Evolutionary conservation across 1,140 invertebrate species (phyloP), one percentile per base, ranked within the genome.

Genomic region (Aleiodes sp.): DNA sequence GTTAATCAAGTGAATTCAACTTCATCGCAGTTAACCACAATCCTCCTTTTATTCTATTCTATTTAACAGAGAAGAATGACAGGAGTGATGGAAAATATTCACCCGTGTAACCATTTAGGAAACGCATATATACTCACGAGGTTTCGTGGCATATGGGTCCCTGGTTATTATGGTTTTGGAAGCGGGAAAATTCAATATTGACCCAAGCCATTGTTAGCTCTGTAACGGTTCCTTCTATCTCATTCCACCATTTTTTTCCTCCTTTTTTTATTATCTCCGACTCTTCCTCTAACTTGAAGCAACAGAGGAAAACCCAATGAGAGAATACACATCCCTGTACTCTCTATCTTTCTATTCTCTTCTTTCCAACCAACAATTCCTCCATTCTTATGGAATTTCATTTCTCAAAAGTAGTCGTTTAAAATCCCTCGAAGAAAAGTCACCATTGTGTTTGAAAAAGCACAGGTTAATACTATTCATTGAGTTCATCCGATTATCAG

Each of bases 401-500:
- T 56, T n/a, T 43, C n/a, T 43, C 39, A 43, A 43, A 43, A 43
- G 39, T 43, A 43, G 39, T 16, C 39, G 14, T n/a, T 16, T 26
- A 56, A 56, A 1, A 9, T 43, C 35, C 37, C 28, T 29, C 33
- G n/a, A 21, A 56, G 28, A 43, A 14, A 43, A 64, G 9, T 16
- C 26, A n/a, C n/a, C 12, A 41, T 41, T 28, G 24, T 64, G 14
- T 21, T 64, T 14, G 12, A n/a, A n/a, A n/a, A n/a, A n/a, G n/a
- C 39, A 43, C 39, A 43, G 37, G 39, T 33, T 74, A 74, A 74
- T 74, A 62, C 73, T 68, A 71, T 75, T 73, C 71, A 73, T 71
- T 28, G 62, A 71, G 59, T 74, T 37, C 52, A 52, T 41, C 62
- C 70, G 68, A 78, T 77, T 76, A 77, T 75, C 68, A 43, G 61